These are phyloP conservation scores for Clarias batrachus DNA, from an alignment of 2,113 vertebrate species.

Conservation along the genomic window DNA sequence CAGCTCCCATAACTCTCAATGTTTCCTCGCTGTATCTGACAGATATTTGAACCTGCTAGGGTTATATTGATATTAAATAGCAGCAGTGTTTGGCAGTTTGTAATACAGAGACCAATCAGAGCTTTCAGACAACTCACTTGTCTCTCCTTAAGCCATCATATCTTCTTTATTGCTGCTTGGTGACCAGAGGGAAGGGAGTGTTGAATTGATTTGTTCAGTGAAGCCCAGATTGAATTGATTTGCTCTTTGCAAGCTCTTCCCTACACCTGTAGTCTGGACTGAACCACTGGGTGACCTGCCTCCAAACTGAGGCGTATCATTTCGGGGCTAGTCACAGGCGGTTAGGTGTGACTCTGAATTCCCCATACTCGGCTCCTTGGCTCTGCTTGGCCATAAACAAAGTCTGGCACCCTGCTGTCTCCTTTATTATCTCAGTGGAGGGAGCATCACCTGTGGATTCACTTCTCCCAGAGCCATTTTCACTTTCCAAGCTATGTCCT, in stretches of 20 bases:
- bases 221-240: slow-evolving; percentile 42
- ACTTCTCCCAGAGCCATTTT: slow-evolving; percentile 25
- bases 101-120: slow-evolving; percentile 35
- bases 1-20: background rate
- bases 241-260: slow-evolving; percentile 37
- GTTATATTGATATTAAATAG: slow-evolving; percentile 10
- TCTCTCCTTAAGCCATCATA: slow-evolving; percentile 22
- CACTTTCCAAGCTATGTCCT: background rate
- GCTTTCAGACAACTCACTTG: slow-evolving; percentile 35
- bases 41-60: background rate
- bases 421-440: slow-evolving; percentile 60
- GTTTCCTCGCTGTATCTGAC: background rate
- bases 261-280: slow-evolving; percentile 32
- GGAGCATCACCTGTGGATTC: slow-evolving; percentile 30
- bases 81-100: slow-evolving; percentile 7
- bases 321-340: slow-evolving; percentile 67
- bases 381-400: slow-evolving; percentile 58
- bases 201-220: slow-evolving; percentile 47
- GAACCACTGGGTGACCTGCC: slow-evolving; percentile 5
- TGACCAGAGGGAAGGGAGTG: slow-evolving; percentile 20
- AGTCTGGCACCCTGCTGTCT: slow-evolving; percentile 60
- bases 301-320: slow-evolving; percentile 62
- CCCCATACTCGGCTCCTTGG: slow-evolving; percentile 53
- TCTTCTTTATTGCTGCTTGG: slow-evolving; percentile 40
- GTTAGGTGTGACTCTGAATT: slow-evolving; percentile 64